A percentile compares a stretch with the other conserved stretches of the same genome.
These are phyloP conservation scores for Nanorana parkeri DNA, from an alignment of 2,113 vertebrate genomes.

Conservation along the genomic window DNA sequence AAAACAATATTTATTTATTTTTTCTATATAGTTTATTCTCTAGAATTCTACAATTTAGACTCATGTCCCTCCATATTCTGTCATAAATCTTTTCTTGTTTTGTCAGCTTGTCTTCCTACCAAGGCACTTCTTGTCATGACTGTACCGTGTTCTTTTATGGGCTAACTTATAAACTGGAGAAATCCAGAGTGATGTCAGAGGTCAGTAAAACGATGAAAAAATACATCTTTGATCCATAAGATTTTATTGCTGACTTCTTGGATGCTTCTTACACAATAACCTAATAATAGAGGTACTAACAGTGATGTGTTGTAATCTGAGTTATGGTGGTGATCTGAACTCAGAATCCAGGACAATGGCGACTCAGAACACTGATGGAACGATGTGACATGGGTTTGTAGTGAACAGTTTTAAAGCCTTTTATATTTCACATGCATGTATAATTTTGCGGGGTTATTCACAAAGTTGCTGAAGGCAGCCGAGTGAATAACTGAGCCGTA, in stretches of 20 bases:
- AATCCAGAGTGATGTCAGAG: slow-evolving; percentile 25
- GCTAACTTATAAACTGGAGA: slow-evolving; percentile 19
- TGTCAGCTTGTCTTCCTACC: background rate
- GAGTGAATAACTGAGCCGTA: no score
- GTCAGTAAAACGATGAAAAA: slow-evolving; percentile 41
- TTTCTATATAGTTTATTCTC: no score
- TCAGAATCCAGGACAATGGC: background rate
- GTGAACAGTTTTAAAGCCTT: no score
- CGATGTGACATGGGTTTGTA: background rate
- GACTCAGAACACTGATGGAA: background rate
- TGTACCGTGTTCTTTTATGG: slow-evolving; percentile 19
- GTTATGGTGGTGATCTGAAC: slow-evolving; percentile 17
- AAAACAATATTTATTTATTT: no score
- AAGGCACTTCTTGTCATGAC: slow-evolving; percentile 20
- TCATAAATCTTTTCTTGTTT: slow-evolving; percentile 10
- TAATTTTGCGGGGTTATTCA: no score
- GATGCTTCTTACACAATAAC: slow-evolving; percentile 39
- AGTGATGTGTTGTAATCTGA: slow-evolving; percentile 27
- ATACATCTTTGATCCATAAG: slow-evolving; percentile 36
- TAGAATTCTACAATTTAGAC: no score
- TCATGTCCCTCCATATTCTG: background rate
- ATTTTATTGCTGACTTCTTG: slow-evolving; percentile 27
- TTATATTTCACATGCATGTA: no score
- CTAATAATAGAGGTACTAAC: slow-evolving; percentile 30
- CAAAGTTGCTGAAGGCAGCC: no score